Percentiles rank a stretch among this genome's conserved stretches.
Evolutionary conservation across 2,113 vertebrate species (phyloP).

Genomic region (Nothocercus nigrocapillus): DNA sequence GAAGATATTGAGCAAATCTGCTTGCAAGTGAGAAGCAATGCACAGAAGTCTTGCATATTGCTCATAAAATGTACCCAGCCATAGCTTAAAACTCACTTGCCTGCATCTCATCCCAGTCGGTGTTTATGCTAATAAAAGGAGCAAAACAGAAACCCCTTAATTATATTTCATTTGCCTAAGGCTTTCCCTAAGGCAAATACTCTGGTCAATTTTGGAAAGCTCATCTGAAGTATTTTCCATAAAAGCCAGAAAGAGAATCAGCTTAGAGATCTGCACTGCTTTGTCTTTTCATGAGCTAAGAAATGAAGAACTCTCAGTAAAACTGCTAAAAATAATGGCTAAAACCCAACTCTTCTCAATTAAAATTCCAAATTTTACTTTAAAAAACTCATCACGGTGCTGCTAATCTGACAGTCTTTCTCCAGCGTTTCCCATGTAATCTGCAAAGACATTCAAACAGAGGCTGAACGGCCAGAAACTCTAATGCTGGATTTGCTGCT

Average conservation of each 20-base stretch:
- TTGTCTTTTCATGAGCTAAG: neutral
- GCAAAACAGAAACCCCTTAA: neutral
- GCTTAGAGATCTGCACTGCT: neutral
- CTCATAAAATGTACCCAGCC: neutral
- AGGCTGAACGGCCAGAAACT: conserved; percentile 19
- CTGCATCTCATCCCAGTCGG: neutral
- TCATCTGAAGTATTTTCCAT: neutral
- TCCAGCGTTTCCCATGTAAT: neutral
- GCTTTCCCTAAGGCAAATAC: neutral
- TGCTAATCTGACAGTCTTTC: neutral
- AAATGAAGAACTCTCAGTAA: neutral
- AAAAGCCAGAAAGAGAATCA: neutral
- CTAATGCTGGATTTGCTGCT: neutral
- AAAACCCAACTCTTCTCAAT: neutral
- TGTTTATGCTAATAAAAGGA: neutral
- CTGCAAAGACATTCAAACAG: neutral
- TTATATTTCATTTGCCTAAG: neutral
- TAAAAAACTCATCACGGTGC: neutral
- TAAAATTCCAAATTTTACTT: neutral
- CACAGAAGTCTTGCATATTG: neutral
- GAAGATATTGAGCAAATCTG: neutral
- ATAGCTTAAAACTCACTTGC: neutral
- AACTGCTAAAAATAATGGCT: neutral
- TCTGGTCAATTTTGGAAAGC: neutral
- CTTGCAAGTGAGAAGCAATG: neutral